A percentile compares a stretch with the other conserved stretches of the same genome.
These are phyloP conservation scores for Pyrocoelia pectoralis DNA, from an alignment of 2,888 invertebrate genomes.

Conservation along the genomic window DNA sequence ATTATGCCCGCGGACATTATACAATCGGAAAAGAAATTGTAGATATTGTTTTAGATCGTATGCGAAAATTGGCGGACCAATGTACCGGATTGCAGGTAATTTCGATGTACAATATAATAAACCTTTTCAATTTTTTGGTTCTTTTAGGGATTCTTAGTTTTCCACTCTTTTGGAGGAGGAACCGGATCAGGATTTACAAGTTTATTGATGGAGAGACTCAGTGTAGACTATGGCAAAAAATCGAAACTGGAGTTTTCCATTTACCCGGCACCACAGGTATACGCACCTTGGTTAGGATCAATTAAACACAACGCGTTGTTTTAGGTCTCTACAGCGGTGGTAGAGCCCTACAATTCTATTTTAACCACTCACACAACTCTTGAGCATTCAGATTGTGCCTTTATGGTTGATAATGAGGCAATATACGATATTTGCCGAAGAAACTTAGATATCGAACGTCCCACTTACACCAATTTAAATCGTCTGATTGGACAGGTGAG, in stretches of 20 bases:
- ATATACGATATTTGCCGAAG: constrained; percentile 89
- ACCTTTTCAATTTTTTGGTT: not conserved
- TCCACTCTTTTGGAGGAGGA: constrained; percentile 91
- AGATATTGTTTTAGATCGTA: constrained; percentile 81
- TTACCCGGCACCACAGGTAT: constrained; percentile 92
- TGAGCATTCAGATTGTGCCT: constrained; percentile 88
- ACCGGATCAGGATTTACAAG: constrained; percentile 95
- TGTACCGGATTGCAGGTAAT: constrained; percentile 81
- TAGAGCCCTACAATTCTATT: constrained; percentile 92
- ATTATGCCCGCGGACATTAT: constrained; percentile 94
- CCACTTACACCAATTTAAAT: constrained; percentile 88
- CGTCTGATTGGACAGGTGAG: constrained; percentile 80
- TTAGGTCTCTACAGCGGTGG: constrained; percentile 83
- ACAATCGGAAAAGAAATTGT: constrained; percentile 92
- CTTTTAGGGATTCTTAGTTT: constrained; percentile 84
- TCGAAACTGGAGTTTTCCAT: constrained; percentile 93
- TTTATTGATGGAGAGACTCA: constrained; percentile 89
- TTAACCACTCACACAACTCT: constrained; percentile 90
- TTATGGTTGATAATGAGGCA: constrained; percentile 92
- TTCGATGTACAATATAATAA: not conserved
- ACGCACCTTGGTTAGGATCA: too few relatives aligned
- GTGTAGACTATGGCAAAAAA: constrained; percentile 93
- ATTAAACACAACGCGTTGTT: constrained; percentile 13
- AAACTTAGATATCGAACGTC: constrained; percentile 85
- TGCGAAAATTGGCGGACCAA: constrained; percentile 84